Evolutionary conservation across 2,113 vertebrate species (phyloP).

Genomic region (Balaeniceps rex): DNA sequence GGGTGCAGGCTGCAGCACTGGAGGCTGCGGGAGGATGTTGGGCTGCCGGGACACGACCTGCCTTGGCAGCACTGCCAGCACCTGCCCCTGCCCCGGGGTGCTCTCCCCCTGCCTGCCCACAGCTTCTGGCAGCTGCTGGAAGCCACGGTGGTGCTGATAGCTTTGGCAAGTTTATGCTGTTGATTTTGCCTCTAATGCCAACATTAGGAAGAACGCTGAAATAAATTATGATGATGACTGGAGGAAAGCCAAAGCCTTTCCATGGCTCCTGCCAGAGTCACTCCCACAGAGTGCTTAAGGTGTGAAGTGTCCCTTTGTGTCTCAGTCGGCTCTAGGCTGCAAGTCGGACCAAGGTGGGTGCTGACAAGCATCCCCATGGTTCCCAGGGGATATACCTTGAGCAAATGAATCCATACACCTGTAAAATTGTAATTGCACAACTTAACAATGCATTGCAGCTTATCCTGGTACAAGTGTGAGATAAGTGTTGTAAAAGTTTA

Average conservation of each 20-base stretch:
- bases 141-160: rapidly evolving
- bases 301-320: not conserved
- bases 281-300: not conserved
- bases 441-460: not conserved
- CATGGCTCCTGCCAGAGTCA: not conserved
- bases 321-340: rapidly evolving
- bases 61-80: not conserved
- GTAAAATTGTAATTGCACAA: not conserved
- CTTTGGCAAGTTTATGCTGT: not conserved
- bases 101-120: not conserved
- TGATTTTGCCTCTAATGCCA: not conserved
- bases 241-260: not conserved
- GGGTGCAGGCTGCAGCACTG: not conserved
- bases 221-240: not conserved
- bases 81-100: not conserved
- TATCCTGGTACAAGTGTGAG: not conserved
- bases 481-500: not conserved
- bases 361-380: not conserved
- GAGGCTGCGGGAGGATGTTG: not conserved
- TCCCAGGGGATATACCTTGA: not conserved
- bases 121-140: not conserved
- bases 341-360: rapidly evolving
- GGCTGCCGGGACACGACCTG: rapidly evolving
- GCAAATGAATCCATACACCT: not conserved
- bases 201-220: not conserved